Evolutionary conservation across 2,888 invertebrate species (phyloP).

Genomic region (Ectobius pallidus): DNA sequence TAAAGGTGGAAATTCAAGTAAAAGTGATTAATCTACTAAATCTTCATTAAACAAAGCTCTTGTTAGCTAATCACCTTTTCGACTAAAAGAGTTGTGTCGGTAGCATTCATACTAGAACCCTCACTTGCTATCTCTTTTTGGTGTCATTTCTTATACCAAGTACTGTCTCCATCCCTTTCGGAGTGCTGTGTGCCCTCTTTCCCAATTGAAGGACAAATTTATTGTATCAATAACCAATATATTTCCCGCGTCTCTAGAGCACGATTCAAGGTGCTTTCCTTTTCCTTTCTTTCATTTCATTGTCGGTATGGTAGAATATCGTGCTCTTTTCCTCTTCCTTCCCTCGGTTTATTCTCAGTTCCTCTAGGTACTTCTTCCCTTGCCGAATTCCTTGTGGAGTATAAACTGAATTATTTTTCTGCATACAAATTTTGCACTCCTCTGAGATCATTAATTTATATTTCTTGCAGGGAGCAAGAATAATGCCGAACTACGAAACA

Average conservation of each 20-base stretch:
- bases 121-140: neutral
- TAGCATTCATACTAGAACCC: neutral
- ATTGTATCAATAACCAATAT: constrained; percentile 27
- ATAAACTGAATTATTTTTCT: no score
- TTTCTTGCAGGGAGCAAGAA: no score
- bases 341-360: neutral
- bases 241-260: constrained; percentile 10
- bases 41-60: constrained; percentile 3
- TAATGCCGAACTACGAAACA: no score
- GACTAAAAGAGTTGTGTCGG: neutral
- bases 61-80: neutral
- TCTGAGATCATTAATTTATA: no score
- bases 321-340: neutral
- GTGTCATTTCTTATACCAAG: neutral
- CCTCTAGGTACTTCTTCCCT: no score
- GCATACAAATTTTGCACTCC: no score
- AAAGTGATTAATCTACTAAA: no score
- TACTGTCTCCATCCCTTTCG: neutral
- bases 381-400: no score
- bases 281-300: constrained; percentile 1
- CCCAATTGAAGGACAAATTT: constrained; percentile 19
- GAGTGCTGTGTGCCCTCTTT: neutral
- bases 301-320: neutral
- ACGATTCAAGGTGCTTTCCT: no score
- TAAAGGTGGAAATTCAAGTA: no score